Percentiles rank a stretch among this genome's conserved stretches.
Evolutionary conservation across 1,140 invertebrate species (phyloP).

Genomic region (Neuroterus valhalla): DNA sequence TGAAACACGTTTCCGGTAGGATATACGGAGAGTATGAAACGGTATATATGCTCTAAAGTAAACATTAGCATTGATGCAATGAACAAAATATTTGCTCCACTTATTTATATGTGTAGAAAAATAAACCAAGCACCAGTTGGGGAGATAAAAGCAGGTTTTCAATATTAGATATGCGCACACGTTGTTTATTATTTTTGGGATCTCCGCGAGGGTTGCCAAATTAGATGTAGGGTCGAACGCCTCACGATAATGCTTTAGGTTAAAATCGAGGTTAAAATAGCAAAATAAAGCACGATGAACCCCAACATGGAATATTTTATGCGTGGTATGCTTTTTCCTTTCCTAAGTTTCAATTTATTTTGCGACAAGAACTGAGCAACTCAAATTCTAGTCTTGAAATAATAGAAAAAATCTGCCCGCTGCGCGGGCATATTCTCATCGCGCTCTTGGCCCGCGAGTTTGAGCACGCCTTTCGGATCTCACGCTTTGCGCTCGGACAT

Average conservation of each 20-base stretch:
- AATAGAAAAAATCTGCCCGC: too few relatives aligned
- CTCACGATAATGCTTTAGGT: constrained; percentile 17
- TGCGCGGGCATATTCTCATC: too few relatives aligned
- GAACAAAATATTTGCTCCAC: neutral
- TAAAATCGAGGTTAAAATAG: constrained; percentile 3
- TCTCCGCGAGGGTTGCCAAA: constrained; percentile 1
- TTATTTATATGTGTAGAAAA: neutral
- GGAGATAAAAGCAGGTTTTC: neutral
- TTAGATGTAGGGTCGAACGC: constrained; percentile 14
- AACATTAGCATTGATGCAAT: neutral
- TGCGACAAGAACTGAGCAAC: constrained; percentile 32
- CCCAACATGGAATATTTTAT: neutral
- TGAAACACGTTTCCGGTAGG: too few relatives aligned
- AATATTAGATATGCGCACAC: neutral
- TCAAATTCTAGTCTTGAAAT: constrained; percentile 45
- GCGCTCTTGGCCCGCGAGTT: too few relatives aligned
- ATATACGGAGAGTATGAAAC: neutral
- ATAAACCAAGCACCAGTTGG: neutral
- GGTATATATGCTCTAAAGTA: neutral
- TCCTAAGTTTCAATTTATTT: neutral
- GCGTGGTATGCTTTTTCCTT: neutral
- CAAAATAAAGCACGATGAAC: neutral
- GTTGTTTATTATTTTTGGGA: constrained; percentile 9
- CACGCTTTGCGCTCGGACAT: too few relatives aligned
- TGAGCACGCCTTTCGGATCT: too few relatives aligned